phyloP scores from a whole-genome alignment of 2,888 invertebrate species.

The Machimus atricapillus region DNA sequence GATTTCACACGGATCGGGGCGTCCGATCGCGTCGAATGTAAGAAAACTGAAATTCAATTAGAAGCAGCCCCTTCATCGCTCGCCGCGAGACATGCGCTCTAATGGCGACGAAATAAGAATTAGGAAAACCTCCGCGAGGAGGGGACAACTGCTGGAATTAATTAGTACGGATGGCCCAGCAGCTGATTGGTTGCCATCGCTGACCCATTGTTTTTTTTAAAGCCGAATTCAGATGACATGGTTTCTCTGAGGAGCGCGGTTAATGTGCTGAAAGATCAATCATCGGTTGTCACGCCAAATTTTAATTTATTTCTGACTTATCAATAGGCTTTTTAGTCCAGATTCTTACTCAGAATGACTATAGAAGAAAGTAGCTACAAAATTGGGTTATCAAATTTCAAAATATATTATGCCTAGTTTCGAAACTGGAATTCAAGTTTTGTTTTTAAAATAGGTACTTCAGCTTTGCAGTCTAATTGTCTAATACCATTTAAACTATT shows the following conservation, averaged over 20 bases:
- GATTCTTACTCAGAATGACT: not conserved
- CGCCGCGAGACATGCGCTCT: not conserved
- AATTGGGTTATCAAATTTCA: no score
- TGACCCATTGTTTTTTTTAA: not conserved
- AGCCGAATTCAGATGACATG: not conserved
- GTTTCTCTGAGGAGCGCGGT: not conserved
- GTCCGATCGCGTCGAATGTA: constrained; percentile 10
- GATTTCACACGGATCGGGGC: constrained; percentile 2
- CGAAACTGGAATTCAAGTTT: no score
- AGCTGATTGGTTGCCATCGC: not conserved
- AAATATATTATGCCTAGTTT: no score
- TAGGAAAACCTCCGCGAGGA: not conserved
- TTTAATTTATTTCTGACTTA: not conserved
- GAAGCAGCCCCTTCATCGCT: not conserved
- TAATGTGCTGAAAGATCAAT: not conserved
- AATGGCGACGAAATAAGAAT: constrained; percentile 31
- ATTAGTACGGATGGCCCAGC: not conserved
- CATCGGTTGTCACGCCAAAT: not conserved
- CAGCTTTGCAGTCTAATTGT: no score
- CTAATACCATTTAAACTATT: no score
- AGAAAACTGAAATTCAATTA: constrained; percentile 33
- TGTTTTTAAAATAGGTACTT: no score
- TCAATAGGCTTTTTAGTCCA: not conserved
- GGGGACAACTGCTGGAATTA: constrained; percentile 9
- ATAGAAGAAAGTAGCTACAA: no score